A percentile compares a stretch with the other conserved stretches of the same genome.
Evolutionary conservation across 2,888 invertebrate species (phyloP).

Genomic region (Netelia melanura): DNA sequence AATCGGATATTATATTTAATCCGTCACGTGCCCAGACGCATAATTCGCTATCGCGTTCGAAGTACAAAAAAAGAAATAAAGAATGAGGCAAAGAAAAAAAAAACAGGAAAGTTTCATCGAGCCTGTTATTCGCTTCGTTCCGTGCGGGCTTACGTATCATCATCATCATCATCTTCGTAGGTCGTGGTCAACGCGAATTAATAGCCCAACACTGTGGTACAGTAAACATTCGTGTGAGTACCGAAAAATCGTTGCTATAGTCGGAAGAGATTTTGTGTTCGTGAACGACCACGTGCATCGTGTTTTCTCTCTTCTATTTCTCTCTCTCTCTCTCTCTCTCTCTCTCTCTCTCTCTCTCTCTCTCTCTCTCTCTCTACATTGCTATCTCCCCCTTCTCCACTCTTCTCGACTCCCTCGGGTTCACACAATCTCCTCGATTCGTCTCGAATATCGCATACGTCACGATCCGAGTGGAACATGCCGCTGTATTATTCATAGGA

Average conservation of each 20-base stretch:
- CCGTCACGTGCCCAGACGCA: too few species aligned
- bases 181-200: constrained; percentile 58
- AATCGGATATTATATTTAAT: too few species aligned
- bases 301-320: neutral
- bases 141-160: neutral
- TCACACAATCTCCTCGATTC: constrained; percentile 18
- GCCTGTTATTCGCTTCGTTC: neutral
- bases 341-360: neutral
- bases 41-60: neutral
- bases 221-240: constrained; percentile 10
- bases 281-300: constrained; percentile 17
- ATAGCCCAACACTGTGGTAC: neutral
- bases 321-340: neutral
- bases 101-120: neutral
- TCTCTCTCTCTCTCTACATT: neutral
- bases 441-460: constrained; percentile 57
- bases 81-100: neutral
- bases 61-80: neutral
- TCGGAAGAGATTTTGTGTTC: constrained; percentile 3
- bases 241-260: neutral
- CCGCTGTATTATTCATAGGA: constrained; percentile 56
- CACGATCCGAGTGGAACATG: constrained; percentile 50
- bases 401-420: neutral
- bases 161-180: constrained; percentile 33
- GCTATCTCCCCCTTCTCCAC: too few species aligned